Evolutionary conservation across 2,113 vertebrate species (phyloP).

Genomic region (Propithecus coquereli): DNA sequence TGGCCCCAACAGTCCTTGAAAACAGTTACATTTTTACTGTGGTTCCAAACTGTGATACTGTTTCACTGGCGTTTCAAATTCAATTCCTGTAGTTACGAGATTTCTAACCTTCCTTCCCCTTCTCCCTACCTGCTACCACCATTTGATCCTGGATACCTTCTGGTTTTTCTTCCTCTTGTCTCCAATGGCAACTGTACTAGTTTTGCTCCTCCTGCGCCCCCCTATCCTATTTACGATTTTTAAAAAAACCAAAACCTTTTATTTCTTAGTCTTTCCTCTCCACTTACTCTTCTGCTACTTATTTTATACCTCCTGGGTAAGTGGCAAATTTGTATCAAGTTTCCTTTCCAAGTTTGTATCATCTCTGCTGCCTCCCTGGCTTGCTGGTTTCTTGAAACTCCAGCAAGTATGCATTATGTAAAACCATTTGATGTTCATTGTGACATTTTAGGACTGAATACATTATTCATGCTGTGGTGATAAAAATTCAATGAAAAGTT

Average conservation of each 20-base stretch:
- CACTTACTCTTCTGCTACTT: conserved; percentile 1
- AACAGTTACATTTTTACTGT: neutral
- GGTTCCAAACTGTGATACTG: neutral
- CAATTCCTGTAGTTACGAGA: neutral
- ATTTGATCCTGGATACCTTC: neutral
- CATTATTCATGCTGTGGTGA: conserved; percentile 63
- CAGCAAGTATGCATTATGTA: conserved; percentile 42
- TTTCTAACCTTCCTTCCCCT: neutral
- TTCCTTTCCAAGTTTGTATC: conserved; percentile 38
- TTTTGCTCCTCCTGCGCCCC: neutral
- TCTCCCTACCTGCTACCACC: neutral
- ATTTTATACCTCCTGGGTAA: conserved; percentile 43
- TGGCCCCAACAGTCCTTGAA: neutral
- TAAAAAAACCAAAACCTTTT: neutral
- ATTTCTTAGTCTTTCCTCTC: conserved; percentile 7
- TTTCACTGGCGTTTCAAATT: conserved; percentile 8
- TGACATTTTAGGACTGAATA: conserved; percentile 55
- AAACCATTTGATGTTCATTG: conserved; percentile 55
- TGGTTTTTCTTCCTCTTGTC: neutral
- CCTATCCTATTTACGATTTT: neutral
- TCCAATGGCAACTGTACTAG: neutral
- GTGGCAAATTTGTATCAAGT: neutral
- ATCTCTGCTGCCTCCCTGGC: conserved; percentile 5
- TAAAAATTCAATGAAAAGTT: conserved; percentile 64
- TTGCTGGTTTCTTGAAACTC: conserved; percentile 35